Evolutionary conservation across 1,140 invertebrate species (phyloP), one percentile per base, ranked within the genome.

Genomic region (Leptonema lineaticorne): DNA sequence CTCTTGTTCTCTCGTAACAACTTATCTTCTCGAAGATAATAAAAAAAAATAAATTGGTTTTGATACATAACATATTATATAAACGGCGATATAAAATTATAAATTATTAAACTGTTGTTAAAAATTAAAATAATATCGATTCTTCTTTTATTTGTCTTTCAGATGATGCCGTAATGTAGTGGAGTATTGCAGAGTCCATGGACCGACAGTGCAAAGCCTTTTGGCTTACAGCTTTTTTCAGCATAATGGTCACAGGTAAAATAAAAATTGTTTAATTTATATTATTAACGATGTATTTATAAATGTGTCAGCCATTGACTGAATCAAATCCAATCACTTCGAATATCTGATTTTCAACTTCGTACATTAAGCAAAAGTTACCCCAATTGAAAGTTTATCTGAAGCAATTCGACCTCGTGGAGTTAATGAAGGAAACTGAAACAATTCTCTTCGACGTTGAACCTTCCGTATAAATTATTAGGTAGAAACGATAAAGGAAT

Each of bases 181-280:
- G 30, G 18, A 14, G 50, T 14, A 5, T 2, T 26, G 50, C 16
- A 29, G 59, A 63, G 59, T 70, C 64, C 53, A 71, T 71, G 69
- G 69, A 58, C 37, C 66, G 62, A 28, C 63, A 60, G 27, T 48
- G 66, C 48, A 53, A 53, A 22, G 60, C 60, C 50, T 71, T 64
- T 37, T 71, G 69, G 69, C 69, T 71, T 45, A 50, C 66, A 37
- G 69, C 69, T 50, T 67, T 71, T 28, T 71, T 63, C 56, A 68
- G 60, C 66, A 71, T 71, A 37, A 71, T 71, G 50, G 69, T 68
- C 7, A 60, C 69, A 65, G 69, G 69, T 71, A 65, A 45, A 16
- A 27, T 16, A 16, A 33, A 22, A 2, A 33, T 33, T n/a, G n/a
- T n/a, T n/a, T n/a, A n/a, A n/a, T n/a, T n/a, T n/a, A n/a, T n/a